Conservation (phyloP, 2,113 vertebrate genomes). For the Dunckerocampus dactyliophorus region DNA sequence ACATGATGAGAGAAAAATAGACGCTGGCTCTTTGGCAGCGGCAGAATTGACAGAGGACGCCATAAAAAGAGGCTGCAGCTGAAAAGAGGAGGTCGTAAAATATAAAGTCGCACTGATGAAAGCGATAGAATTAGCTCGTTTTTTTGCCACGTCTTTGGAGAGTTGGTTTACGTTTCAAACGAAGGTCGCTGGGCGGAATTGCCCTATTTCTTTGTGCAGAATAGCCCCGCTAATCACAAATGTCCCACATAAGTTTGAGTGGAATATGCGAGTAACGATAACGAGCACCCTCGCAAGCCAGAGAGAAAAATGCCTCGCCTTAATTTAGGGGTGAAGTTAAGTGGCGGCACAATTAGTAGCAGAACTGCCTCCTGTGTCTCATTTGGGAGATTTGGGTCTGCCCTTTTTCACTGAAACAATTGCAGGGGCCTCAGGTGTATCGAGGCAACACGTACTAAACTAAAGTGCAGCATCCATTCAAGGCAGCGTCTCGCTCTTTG, state of each 20-base stretch:
- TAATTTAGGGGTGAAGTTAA: constrained; percentile 31
- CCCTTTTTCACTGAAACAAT: constrained; percentile 12
- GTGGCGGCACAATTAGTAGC: constrained; percentile 8
- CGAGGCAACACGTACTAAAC: constrained; percentile 9
- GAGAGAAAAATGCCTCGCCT: constrained; percentile 22
- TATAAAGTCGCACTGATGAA: constrained; percentile 58
- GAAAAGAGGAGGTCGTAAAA: constrained; percentile 50
- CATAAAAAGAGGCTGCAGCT: constrained; percentile 49
- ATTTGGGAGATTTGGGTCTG: constrained; percentile 26
- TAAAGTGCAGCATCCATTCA: constrained; percentile 17
- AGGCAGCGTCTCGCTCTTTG: not conserved
- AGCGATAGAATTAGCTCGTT: constrained; percentile 68
- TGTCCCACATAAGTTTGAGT: constrained; percentile 62
- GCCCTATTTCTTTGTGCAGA: constrained; percentile 60
- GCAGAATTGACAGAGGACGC: constrained; percentile 43
- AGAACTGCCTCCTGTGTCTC: constrained; percentile 16
- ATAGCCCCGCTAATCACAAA: constrained; percentile 61
- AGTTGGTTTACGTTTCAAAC: constrained; percentile 62
- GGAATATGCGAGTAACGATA: constrained; percentile 38
- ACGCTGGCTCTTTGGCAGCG: constrained; percentile 31
- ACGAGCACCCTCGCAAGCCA: constrained; percentile 50
- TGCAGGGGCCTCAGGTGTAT: not conserved
- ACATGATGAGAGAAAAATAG: constrained; percentile 38
- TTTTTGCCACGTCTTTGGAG: constrained; percentile 51
- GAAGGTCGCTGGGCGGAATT: constrained; percentile 65